phyloP scores from a whole-genome alignment of 1,140 invertebrate genomes.

The Dryas iulia region DNA sequence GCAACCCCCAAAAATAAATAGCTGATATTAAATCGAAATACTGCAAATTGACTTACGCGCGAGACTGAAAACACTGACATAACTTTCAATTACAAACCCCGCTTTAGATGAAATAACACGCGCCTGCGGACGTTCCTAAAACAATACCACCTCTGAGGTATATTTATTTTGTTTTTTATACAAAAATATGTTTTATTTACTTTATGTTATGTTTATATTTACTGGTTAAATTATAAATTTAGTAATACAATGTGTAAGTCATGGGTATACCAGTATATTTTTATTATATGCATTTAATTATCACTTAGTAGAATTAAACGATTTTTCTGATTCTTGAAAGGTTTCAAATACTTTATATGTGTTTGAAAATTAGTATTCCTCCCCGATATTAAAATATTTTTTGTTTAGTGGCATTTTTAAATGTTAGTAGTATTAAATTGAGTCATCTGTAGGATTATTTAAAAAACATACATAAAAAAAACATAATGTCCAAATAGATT shows the following conservation, averaged over 20 bases:
- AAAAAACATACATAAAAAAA: too few relatives aligned
- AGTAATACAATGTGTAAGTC: neutral
- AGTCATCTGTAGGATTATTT: too few relatives aligned
- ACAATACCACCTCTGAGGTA: neutral
- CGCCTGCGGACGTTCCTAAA: slow-evolving; percentile 1
- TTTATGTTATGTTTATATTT: neutral
- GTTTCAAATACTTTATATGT: too few relatives aligned
- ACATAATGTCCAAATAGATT: too few relatives aligned
- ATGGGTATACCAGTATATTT: neutral
- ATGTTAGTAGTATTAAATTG: too few relatives aligned
- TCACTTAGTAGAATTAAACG: too few relatives aligned
- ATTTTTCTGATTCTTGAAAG: too few relatives aligned
- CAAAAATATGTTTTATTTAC: neutral
- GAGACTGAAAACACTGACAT: neutral
- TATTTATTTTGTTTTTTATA: neutral
- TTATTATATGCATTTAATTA: too few relatives aligned
- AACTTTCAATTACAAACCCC: neutral
- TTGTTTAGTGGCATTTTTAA: too few relatives aligned
- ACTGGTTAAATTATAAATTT: neutral
- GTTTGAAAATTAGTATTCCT: too few relatives aligned
- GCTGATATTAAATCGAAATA: neutral
- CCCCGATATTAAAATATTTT: too few relatives aligned
- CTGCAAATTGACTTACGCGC: neutral
- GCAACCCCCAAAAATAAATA: neutral
- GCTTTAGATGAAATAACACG: slow-evolving; percentile 1